phyloP scores from a whole-genome alignment of 2,888 invertebrate genomes.

The Thumatha senex region DNA sequence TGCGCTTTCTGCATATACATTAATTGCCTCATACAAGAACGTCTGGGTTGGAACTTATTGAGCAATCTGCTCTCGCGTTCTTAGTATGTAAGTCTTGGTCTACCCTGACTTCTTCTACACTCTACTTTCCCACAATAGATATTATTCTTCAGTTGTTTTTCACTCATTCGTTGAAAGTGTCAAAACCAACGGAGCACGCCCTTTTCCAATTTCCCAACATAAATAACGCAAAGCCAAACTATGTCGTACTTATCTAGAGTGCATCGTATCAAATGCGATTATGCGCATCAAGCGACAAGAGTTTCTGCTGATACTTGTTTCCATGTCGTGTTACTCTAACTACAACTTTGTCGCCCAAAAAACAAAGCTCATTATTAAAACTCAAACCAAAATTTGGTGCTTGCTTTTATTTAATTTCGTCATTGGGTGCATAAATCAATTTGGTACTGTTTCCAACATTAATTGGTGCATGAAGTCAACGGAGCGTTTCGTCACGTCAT shows the following conservation, averaged over 20 bases:
- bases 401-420: constrained; percentile 18
- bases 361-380: constrained; percentile 13
- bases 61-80: too few species aligned
- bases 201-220: too few species aligned
- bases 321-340: constrained; percentile 11
- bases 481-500: constrained; percentile 17
- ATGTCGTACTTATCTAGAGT: constrained; percentile 18
- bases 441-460: constrained; percentile 20
- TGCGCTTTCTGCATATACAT: too few species aligned
- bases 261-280: constrained; percentile 36
- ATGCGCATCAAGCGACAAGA: constrained; percentile 28
- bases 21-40: too few species aligned
- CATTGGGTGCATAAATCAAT: constrained; percentile 15
- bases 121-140: too few species aligned
- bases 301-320: constrained; percentile 10
- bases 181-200: too few species aligned
- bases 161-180: too few species aligned
- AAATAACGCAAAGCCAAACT: constrained; percentile 16
- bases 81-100: too few species aligned
- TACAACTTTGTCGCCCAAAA: constrained; percentile 14
- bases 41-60: too few species aligned
- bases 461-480: constrained; percentile 31
- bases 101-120: too few species aligned
- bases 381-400: not conserved
- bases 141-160: too few species aligned